These are phyloP conservation scores for Acanthornis magna DNA, from an alignment of 2,797 vertebrate species.

Conservation along the genomic window DNA sequence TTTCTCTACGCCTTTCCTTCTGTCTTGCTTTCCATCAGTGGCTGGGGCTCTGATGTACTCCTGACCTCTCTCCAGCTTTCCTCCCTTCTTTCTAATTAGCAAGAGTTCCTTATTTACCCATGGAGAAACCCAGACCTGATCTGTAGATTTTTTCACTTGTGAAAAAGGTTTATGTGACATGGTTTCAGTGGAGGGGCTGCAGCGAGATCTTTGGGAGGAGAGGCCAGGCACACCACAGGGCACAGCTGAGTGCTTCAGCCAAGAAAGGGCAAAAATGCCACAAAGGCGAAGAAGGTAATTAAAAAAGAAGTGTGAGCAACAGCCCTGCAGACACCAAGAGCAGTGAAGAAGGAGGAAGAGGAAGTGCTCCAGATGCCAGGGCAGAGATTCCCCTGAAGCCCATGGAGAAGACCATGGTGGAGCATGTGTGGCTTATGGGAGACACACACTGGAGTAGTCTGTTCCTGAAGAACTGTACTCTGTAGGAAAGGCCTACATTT, in stretches of 20 bases:
- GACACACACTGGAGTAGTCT: background rate
- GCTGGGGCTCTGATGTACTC: background rate
- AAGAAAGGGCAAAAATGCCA: background rate
- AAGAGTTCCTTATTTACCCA: background rate
- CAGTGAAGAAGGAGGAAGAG: background rate
- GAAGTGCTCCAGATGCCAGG: background rate
- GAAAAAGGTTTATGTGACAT: background rate
- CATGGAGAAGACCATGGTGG: background rate
- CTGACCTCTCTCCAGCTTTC: background rate
- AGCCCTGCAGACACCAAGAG: accelerated
- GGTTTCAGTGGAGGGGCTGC: background rate
- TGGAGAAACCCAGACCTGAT: background rate
- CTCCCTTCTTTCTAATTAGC: background rate
- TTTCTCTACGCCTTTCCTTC: background rate
- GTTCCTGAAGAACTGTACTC: background rate
- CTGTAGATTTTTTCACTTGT: background rate
- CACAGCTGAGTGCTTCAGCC: background rate
- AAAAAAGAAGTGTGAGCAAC: background rate
- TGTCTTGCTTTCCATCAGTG: background rate
- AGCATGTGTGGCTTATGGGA: background rate
- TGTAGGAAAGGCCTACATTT: background rate
- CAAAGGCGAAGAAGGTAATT: background rate
- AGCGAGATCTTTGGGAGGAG: background rate
- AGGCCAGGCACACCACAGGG: background rate
- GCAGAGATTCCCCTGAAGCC: background rate